These are phyloP conservation scores for Australoheros facetus DNA, from an alignment of 2,797 vertebrate species.

Conservation along the genomic window DNA sequence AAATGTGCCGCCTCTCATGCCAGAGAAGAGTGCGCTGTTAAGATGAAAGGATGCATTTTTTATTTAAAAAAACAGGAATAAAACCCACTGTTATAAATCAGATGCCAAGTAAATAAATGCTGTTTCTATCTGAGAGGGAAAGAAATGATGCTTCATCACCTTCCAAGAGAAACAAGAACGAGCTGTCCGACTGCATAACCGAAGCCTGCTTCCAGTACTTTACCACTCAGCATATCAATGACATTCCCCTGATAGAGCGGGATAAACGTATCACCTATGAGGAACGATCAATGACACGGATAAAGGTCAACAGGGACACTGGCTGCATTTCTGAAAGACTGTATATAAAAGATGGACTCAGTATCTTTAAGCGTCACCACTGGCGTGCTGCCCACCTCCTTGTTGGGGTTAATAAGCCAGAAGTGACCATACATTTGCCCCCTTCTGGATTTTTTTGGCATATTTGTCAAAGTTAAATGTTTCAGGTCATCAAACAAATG, in stretches of 20 bases:
- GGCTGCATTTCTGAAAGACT: background rate
- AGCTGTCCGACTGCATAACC: constrained; percentile 71
- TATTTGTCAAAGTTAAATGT: too few relatives aligned
- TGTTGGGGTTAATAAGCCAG: background rate
- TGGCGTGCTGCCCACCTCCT: fast-evolving
- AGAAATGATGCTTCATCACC: constrained; percentile 70
- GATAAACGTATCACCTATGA: constrained; percentile 84
- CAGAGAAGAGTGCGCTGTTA: constrained; percentile 71
- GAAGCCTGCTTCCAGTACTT: constrained; percentile 68
- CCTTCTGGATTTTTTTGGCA: too few relatives aligned
- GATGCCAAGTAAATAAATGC: background rate
- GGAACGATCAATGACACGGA: background rate
- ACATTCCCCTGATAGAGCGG: constrained; percentile 85
- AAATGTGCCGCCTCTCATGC: constrained; percentile 83
- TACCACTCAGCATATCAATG: constrained; percentile 79
- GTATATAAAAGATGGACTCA: background rate
- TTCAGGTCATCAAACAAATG: too few relatives aligned
- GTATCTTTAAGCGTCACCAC: background rate
- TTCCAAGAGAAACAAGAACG: constrained; percentile 81
- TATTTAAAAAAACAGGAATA: background rate
- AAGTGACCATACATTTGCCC: too few relatives aligned
- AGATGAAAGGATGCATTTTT: background rate
- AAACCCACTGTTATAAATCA: background rate
- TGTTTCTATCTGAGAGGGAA: background rate
- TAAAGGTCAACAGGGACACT: background rate